Percentiles rank a stretch among this genome's conserved stretches.
Conservation (phyloP, 2,888 invertebrate genomes). For the Drosophila leonis region DNA sequence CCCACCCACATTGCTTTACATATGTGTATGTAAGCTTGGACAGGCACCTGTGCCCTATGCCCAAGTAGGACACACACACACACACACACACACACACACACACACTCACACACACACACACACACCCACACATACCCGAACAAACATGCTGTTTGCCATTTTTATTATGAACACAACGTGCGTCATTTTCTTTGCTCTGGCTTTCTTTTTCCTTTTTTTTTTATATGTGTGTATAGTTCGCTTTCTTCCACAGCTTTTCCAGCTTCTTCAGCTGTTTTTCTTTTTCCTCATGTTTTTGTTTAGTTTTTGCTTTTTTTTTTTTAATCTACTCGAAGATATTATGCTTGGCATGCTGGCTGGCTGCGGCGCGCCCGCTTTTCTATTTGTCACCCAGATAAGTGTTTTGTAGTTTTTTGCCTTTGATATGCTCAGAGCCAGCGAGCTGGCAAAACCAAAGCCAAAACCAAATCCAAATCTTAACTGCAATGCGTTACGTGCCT, state of each 20-base stretch:
- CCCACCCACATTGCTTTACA: not conserved
- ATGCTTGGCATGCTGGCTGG: conserved; percentile 68
- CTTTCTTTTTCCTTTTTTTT: conserved; percentile 9
- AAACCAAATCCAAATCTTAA: conserved; percentile 73
- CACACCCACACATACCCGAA: not conserved
- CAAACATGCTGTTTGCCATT: conserved; percentile 50
- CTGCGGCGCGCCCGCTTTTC: conserved; percentile 62
- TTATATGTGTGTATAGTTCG: conserved; percentile 41
- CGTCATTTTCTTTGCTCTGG: conserved; percentile 62
- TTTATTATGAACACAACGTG: conserved; percentile 72
- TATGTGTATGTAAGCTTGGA: conserved; percentile 35
- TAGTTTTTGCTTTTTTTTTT: conserved; percentile 33
- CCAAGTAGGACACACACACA: conserved; percentile 1
- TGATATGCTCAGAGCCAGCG: conserved; percentile 76
- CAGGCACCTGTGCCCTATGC: conserved; percentile 17
- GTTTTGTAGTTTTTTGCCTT: conserved; percentile 77
- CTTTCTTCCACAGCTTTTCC: conserved; percentile 37
- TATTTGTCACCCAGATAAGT: conserved; percentile 81
- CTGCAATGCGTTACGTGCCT: conserved; percentile 78
- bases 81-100: not conserved
- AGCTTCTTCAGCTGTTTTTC: conserved; percentile 27
- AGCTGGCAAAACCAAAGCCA: conserved; percentile 45
- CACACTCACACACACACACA: not conserved
- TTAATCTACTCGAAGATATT: conserved; percentile 79
- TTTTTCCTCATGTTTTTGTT: conserved; percentile 8